Base-by-base conservation (phyloP, 2,113 vertebrate genomes). In the Mellivora capensis region DNA sequence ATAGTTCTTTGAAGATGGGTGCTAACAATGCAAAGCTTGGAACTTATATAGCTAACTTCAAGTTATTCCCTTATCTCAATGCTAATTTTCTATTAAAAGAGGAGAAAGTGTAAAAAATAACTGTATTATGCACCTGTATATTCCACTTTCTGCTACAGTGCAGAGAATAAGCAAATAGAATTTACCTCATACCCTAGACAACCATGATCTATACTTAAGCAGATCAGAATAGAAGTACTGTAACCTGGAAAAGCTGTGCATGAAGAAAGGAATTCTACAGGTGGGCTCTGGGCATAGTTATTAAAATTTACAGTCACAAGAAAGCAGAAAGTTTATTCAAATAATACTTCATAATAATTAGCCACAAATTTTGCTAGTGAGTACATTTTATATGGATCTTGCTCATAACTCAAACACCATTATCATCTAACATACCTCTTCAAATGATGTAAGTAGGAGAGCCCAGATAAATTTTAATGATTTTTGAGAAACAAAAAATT, bases 21-120 rank as follows among this genome's bases (percentile, higher is more conserved):
- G 25, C 13, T 69, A 47, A 57, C 25, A 93, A 84, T 11, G 79
- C 31, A 87, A 77, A 17, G 6, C 42, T 71, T 90, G 49, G 37
- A 9, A 72, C 44, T 87, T 57, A 23, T 2, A 86, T 7, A 84
- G 54, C 72, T 77, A 93, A 83, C 59, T 72, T 74, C 18, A 85
- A 80, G 11, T 69, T 91, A 61, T 14, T 87, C 21, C 37, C 12
- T 61, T 69, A 87, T 39, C 85, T 97, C 90, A 80, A 79, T n/a
- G n/a, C 23, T 52, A 90, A 14, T 91, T 88, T 91, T 67, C 52
- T 57, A 76, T 42, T 92, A 71, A 90, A 88, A 91, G 94, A 91
- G 20, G 42, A 84, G 21, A 59, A 92, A 59, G n/a, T 8, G 6
- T 59, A 52, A 82, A n/a, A 80, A 90, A 62, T 29, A 39, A 34